Conservation (phyloP, 2,113 vertebrate genomes). For the Rhadina sibilatrix region DNA sequence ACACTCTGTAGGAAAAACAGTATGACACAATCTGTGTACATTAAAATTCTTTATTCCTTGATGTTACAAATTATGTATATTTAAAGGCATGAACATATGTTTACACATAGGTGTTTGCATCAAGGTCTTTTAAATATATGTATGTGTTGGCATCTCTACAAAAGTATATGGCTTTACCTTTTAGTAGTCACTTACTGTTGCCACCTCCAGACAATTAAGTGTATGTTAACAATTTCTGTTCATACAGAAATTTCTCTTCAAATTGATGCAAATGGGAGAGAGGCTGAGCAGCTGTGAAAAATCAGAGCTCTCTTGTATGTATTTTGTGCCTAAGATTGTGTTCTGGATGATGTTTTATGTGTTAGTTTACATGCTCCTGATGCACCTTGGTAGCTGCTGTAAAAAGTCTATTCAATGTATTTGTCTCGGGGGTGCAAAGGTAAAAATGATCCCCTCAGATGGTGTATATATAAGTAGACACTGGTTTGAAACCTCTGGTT, state of each 20-base stretch:
- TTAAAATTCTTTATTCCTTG: not conserved
- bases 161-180: not conserved
- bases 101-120: not conserved
- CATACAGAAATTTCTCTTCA: not conserved
- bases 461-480: not conserved
- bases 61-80: not conserved
- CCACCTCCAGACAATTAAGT: not conserved
- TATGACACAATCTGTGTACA: not conserved
- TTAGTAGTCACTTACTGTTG: not conserved
- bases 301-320: not conserved
- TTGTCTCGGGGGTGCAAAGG: not conserved
- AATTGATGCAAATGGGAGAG: not conserved
- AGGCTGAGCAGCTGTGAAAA: not conserved
- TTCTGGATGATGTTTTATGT: not conserved
- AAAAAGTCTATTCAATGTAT: not conserved
- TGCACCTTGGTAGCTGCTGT: not conserved
- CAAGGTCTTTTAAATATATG: not conserved
- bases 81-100: not conserved
- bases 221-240: not conserved
- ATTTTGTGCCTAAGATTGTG: not conserved
- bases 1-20: not conserved
- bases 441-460: not conserved
- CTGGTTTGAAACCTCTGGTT: not conserved
- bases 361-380: not conserved
- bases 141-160: not conserved